These are phyloP conservation scores for human (Homo sapiens) DNA, from an alignment of 2,113 vertebrate genomes.

Conservation along the genomic window DNA sequence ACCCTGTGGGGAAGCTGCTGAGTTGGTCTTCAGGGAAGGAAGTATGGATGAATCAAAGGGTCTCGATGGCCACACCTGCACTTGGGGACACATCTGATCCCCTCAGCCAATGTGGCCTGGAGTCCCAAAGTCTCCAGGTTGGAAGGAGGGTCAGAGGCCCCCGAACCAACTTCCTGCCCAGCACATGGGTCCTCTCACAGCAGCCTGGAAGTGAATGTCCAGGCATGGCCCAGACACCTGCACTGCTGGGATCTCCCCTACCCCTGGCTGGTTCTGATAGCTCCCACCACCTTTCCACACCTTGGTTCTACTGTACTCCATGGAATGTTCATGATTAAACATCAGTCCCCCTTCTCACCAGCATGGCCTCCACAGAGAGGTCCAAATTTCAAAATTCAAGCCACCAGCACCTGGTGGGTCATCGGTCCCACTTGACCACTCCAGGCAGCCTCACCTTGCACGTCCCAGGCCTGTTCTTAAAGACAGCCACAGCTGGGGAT, in stretches of 20 bases:
- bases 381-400: not conserved
- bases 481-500: not conserved
- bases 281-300: not conserved
- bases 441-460: not conserved
- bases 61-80: not conserved
- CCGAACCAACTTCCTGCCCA: not conserved
- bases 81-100: not conserved
- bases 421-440: not conserved
- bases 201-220: not conserved
- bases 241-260: not conserved
- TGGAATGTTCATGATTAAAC: not conserved
- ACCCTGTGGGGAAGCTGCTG: not conserved
- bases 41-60: no score
- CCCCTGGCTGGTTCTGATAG: not conserved
- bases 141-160: not conserved
- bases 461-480: not conserved
- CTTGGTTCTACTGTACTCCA: rapidly evolving
- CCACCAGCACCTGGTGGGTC: not conserved
- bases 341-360: not conserved
- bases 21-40: not conserved
- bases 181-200: not conserved
- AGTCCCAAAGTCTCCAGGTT: not conserved
- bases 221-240: not conserved
- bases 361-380: not conserved
- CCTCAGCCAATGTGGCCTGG: not conserved